Base-by-base conservation (phyloP, 1,140 invertebrate genomes). In the Camponotus floridanus region DNA sequence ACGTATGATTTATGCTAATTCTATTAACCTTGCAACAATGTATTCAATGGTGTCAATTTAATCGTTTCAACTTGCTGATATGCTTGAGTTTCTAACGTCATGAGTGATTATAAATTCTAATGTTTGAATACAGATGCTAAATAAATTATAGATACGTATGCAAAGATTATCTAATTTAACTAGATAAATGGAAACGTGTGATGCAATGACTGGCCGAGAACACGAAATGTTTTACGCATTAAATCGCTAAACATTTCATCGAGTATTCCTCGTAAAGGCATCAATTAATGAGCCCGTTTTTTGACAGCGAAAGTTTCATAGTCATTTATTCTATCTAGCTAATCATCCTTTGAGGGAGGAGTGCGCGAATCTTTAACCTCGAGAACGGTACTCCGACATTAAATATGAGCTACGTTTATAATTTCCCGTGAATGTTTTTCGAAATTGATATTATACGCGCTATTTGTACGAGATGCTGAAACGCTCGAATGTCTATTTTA, bases 11-110 rank as follows among this genome's bases (percentile, higher is more conserved):
- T 76, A 89, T 85, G 83, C 45, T 88, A 88, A 89, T 89, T 88
- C 85, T 79, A 89, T 88, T 89, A 88, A 59, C 61, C 31, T 42
- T 45, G 76, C 83, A 86, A 88, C 73, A 88, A 57, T 85, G 86
- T 61, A 78, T 79, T 26, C 80, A 42, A 51, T 71, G 67, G 62
- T 71, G 74, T 73, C 48, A 76, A 65, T 85, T 74, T 18, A 78
- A 48, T 26, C 73, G 33, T 85, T 78, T 83, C 57, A 48, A 33
- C 21, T 33, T 59, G 57, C 62, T 26, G 62, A 79, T 79, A 67
- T 76, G 55, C 45, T n/a, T 26, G 26, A 26, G n/a, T 48, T 26
- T 64, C 13, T 31, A 33, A 21, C n/a, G 9, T 33, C 21, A 65
- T 51, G 1, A 57, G 39, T 45, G 11, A 89, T 86, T 88, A 88